These are phyloP conservation scores for Syndactyla subalaris DNA, from an alignment of 2,797 vertebrate species.

Conservation along the genomic window DNA sequence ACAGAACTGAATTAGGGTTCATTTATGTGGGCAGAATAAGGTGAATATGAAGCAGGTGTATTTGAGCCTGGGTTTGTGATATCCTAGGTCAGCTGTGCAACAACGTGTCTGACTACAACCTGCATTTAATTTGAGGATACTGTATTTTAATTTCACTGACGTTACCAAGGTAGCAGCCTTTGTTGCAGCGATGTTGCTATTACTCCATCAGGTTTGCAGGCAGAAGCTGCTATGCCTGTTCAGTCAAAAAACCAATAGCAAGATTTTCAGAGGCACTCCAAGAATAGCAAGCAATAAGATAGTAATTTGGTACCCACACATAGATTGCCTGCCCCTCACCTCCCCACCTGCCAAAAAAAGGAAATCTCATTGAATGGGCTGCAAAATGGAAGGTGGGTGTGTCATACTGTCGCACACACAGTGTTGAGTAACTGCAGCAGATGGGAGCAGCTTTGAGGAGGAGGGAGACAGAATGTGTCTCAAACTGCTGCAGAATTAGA, in stretches of 20 bases:
- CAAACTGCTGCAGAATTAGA: slow-evolving; percentile 35
- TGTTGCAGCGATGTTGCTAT: background rate
- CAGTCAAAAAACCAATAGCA: background rate
- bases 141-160: background rate
- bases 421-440: slow-evolving; percentile 40
- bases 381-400: slow-evolving; percentile 46
- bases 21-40: background rate
- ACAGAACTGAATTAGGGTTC: background rate
- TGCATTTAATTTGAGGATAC: background rate
- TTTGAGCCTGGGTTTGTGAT: background rate
- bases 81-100: background rate
- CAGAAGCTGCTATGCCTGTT: background rate
- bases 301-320: slow-evolving; percentile 12
- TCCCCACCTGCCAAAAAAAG: background rate
- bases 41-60: background rate
- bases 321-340: background rate
- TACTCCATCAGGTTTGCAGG: background rate
- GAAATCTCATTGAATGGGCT: slow-evolving; percentile 15
- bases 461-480: slow-evolving; percentile 45
- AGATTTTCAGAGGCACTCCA: slow-evolving; percentile 25
- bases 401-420: slow-evolving; percentile 9
- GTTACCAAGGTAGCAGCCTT: background rate
- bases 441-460: slow-evolving; percentile 41
- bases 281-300: background rate
- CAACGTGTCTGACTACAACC: background rate